These are phyloP conservation scores for silkworm (Bombyx mori) DNA, from an alignment of 1,140 invertebrate genomes.

Conservation along the genomic window DNA sequence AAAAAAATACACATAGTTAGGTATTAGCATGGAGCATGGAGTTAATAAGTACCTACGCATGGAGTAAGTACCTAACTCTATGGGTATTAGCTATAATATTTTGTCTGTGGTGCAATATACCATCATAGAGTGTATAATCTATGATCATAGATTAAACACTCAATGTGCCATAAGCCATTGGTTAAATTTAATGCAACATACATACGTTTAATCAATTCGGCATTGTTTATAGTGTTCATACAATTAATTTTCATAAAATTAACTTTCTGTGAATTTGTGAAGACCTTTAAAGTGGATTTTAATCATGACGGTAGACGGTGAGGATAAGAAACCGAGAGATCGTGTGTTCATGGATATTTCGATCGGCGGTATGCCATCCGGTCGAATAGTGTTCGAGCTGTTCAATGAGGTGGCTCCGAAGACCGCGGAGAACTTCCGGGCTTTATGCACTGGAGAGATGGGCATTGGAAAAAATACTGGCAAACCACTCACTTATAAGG, in stretches of 20 bases:
- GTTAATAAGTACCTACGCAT: no score
- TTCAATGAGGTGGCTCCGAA: slow-evolving; percentile 94
- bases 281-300: background rate
- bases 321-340: slow-evolving; percentile 68
- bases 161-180: no score
- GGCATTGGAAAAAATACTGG: slow-evolving; percentile 81
- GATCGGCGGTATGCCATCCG: slow-evolving; percentile 88
- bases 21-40: no score
- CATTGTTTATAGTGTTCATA: background rate
- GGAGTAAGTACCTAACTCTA: no score
- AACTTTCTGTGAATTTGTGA: background rate
- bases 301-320: slow-evolving; percentile 61
- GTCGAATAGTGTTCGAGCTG: slow-evolving; percentile 94
- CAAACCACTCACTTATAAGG: slow-evolving; percentile 83
- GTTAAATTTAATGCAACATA: no score
- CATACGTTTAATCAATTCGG: no score
- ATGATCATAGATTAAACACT: no score
- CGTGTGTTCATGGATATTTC: slow-evolving; percentile 93
- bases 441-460: slow-evolving; percentile 91
- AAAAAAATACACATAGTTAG: no score
- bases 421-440: slow-evolving; percentile 94
- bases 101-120: no score
- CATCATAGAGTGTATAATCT: no score
- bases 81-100: no score
- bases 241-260: no score